Conservation (phyloP, 2,888 invertebrate species). For the Teinopalpus imperialis region DNA sequence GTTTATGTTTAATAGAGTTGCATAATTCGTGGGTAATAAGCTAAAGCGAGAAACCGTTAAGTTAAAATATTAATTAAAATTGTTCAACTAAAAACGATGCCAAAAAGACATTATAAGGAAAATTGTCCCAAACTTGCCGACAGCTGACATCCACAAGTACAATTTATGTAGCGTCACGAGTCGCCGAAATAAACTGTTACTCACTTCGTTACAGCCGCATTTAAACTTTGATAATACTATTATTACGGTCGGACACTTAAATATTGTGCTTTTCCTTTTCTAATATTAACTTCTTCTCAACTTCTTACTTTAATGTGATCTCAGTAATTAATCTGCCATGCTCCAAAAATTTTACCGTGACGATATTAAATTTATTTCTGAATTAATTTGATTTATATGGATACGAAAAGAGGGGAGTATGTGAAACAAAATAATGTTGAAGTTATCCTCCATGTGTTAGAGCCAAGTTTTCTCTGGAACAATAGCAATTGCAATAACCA, state of each 20-base stretch:
- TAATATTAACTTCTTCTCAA: background rate
- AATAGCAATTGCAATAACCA: too few species aligned
- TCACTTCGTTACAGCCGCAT: slow-evolving; percentile 72
- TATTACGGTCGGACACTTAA: slow-evolving; percentile 33
- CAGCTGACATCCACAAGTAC: slow-evolving; percentile 78
- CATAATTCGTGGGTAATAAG: too few species aligned
- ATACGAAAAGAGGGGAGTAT: too few species aligned
- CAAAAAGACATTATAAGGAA: slow-evolving; percentile 75
- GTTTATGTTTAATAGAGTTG: too few species aligned
- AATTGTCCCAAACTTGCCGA: slow-evolving; percentile 71
- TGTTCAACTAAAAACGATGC: slow-evolving; percentile 70
- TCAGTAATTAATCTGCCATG: too few species aligned
- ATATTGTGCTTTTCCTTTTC: slow-evolving; percentile 8
- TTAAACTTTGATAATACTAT: slow-evolving; percentile 67
- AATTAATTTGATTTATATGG: too few species aligned
- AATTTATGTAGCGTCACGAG: slow-evolving; percentile 69
- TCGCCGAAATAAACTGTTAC: slow-evolving; percentile 73
- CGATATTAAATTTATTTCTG: too few species aligned
- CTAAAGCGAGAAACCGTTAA: too few species aligned
- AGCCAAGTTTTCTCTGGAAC: too few species aligned
- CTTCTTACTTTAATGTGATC: background rate
- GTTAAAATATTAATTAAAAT: slow-evolving; percentile 74
- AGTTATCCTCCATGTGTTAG: too few species aligned
- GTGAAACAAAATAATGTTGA: too few species aligned
- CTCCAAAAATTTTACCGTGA: too few species aligned